Conservation (phyloP, 2,113 vertebrate genomes). For the Pleuronectes platessa region DNA sequence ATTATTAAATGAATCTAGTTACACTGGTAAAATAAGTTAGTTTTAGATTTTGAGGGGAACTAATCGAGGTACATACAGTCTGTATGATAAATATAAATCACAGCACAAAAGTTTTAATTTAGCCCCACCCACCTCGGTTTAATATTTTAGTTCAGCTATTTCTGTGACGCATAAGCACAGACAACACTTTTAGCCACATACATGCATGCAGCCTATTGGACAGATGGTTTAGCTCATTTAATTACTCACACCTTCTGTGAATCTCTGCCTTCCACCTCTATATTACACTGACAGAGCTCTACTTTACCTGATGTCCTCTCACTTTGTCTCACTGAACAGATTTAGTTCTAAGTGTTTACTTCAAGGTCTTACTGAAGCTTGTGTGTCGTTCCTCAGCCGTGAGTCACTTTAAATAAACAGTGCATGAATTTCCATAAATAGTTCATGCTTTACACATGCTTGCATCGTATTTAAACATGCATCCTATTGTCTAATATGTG, state of each 20-base stretch:
- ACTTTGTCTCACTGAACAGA: not conserved
- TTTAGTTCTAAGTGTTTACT: not conserved
- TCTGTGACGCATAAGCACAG: not conserved
- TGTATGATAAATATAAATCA: not conserved
- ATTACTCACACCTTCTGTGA: constrained; percentile 95
- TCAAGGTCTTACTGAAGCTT: not conserved
- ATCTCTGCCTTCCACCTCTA: constrained; percentile 63
- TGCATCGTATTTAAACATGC: not conserved
- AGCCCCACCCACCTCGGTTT: not conserved
- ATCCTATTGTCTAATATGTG: too few relatives aligned
- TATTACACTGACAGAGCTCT: not conserved
- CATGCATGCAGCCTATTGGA: constrained; percentile 89
- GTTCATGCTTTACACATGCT: not conserved
- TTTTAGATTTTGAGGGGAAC: too few relatives aligned
- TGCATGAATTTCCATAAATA: constrained; percentile 4
- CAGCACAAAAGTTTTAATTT: not conserved
- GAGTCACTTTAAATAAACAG: not conserved
- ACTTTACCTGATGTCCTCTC: not conserved
- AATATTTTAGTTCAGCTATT: not conserved
- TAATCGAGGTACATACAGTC: not conserved
- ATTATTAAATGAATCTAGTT: not conserved
- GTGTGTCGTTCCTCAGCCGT: not conserved
- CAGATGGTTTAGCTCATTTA: constrained; percentile 94
- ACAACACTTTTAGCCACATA: not conserved
- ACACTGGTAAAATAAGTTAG: not conserved